Percentiles rank a stretch among this genome's conserved stretches.
Conservation (phyloP, 2,888 invertebrate species). For the Clostera curtula region DNA sequence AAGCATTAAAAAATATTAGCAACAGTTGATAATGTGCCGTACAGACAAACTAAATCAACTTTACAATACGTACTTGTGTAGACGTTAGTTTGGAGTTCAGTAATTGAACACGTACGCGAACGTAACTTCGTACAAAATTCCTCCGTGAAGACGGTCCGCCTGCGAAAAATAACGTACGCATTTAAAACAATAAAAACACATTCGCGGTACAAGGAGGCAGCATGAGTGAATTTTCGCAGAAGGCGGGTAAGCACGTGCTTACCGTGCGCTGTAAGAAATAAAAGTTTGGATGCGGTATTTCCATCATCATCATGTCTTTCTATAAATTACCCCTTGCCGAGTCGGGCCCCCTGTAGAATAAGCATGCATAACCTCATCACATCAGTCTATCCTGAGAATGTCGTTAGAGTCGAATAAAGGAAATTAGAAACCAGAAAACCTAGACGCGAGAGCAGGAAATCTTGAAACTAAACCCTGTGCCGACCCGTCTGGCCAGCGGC, state of each 20-base stretch:
- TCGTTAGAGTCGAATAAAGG: too few relatives aligned
- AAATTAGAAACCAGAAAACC: too few relatives aligned
- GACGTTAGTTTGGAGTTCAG: constrained; percentile 27
- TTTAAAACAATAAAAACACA: constrained; percentile 67
- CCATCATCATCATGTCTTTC: constrained; percentile 1
- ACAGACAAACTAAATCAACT: too few relatives aligned
- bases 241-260: constrained; percentile 32
- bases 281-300: constrained; percentile 28
- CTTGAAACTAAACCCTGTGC: too few relatives aligned
- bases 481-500: too few relatives aligned
- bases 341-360: constrained; percentile 1
- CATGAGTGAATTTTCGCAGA: constrained; percentile 57
- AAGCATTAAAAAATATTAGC: too few relatives aligned
- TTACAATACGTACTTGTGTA: too few relatives aligned
- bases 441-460: too few relatives aligned
- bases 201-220: constrained; percentile 46
- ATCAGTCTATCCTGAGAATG: too few relatives aligned
- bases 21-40: too few relatives aligned
- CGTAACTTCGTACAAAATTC: constrained; percentile 46
- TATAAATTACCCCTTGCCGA: background rate
- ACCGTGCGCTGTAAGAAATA: too few relatives aligned
- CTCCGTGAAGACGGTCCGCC: constrained; percentile 32
- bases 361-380: too few relatives aligned
- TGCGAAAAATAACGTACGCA: constrained; percentile 59
- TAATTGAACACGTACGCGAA: constrained; percentile 49